These are phyloP conservation scores for Omphaloscelis lunosa DNA, from an alignment of 2,888 invertebrate species.

Conservation along the genomic window DNA sequence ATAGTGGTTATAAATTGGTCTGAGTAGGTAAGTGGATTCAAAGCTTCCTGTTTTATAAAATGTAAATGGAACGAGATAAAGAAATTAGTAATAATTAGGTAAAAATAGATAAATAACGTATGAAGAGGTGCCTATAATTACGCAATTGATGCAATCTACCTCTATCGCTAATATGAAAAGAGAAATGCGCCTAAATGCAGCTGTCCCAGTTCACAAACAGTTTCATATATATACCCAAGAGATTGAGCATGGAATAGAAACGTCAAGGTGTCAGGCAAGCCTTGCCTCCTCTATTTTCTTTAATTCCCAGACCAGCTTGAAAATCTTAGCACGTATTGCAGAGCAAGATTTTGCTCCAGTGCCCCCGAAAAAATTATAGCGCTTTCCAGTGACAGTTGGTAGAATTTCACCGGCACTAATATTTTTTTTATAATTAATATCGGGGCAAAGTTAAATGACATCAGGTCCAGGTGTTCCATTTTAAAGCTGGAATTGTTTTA, in stretches of 20 bases:
- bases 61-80: neutral
- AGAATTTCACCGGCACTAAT: slow-evolving; percentile 26
- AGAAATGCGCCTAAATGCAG: neutral
- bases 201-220: neutral
- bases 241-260: slow-evolving; percentile 9
- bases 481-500: slow-evolving; percentile 12
- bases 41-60: neutral
- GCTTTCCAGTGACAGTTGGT: slow-evolving; percentile 16
- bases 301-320: slow-evolving; percentile 20
- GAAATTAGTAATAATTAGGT: neutral
- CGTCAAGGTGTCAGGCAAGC: slow-evolving; percentile 28
- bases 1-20: slow-evolving; percentile 1
- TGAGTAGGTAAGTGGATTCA: neutral
- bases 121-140: neutral
- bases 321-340: slow-evolving; percentile 50
- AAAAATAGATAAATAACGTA: neutral
- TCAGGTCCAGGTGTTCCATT: slow-evolving; percentile 8
- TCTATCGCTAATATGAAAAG: neutral
- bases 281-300: slow-evolving; percentile 8
- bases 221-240: neutral
- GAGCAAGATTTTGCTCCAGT: slow-evolving; percentile 12
- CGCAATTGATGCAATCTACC: neutral
- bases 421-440: slow-evolving; percentile 44
- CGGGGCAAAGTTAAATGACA: neutral
- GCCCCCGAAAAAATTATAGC: slow-evolving; percentile 10